Conservation (phyloP, 2,888 invertebrate genomes). For the Esperia sulphurella region DNA sequence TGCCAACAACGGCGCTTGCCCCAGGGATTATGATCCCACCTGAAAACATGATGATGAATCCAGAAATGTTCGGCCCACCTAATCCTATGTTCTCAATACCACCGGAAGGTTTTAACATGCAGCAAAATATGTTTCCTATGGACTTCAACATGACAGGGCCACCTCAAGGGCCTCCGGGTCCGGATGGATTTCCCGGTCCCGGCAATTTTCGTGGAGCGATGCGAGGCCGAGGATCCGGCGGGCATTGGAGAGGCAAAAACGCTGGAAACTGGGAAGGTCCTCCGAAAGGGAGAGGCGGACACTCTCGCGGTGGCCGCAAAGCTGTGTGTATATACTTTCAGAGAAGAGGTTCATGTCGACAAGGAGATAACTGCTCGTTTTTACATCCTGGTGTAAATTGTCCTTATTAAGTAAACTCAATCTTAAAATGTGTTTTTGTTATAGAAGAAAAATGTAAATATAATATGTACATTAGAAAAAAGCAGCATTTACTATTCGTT, state of each 20-base stretch:
- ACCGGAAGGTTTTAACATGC: slow-evolving; percentile 67
- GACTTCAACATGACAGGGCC: slow-evolving; percentile 73
- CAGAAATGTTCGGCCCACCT: slow-evolving; percentile 58
- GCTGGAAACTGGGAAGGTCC: slow-evolving; percentile 69
- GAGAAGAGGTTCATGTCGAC: slow-evolving; percentile 88
- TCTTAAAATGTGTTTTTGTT: not conserved
- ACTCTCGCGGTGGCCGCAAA: slow-evolving; percentile 75
- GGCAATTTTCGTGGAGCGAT: slow-evolving; percentile 76
- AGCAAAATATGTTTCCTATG: slow-evolving; percentile 71
- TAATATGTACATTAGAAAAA: no score
- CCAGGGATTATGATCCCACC: slow-evolving; percentile 69
- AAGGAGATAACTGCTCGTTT: slow-evolving; percentile 90
- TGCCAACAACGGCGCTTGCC: slow-evolving; percentile 54
- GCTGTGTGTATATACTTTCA: slow-evolving; percentile 88
- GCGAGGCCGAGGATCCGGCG: slow-evolving; percentile 73
- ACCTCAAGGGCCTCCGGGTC: slow-evolving; percentile 42
- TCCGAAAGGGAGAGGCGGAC: slow-evolving; percentile 69
- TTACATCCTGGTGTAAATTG: slow-evolving; percentile 87
- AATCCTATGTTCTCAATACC: slow-evolving; percentile 55
- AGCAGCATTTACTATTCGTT: no score
- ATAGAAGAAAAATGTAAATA: no score
- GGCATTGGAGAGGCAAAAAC: slow-evolving; percentile 74
- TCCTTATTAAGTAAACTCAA: slow-evolving; percentile 50
- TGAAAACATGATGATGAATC: slow-evolving; percentile 71
- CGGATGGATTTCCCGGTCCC: slow-evolving; percentile 55